Percentiles rank a stretch among this genome's conserved stretches.
Evolutionary conservation across 1,140 invertebrate species (phyloP).

Genomic region (Nomia melanderi): DNA sequence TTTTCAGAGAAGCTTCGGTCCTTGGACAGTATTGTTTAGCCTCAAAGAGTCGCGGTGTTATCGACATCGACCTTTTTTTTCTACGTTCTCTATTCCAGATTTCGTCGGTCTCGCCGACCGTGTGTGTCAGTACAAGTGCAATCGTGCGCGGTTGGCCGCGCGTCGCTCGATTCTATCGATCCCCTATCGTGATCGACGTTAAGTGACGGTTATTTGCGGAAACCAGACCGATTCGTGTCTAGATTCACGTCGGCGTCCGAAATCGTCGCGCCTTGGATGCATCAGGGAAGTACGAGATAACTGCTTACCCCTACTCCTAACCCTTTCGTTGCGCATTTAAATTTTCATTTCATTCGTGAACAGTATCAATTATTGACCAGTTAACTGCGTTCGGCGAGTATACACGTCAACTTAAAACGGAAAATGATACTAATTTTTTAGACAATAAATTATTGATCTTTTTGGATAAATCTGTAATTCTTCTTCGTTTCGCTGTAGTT

Average conservation of each 20-base stretch:
- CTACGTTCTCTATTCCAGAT: neutral
- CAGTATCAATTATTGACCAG: too few relatives aligned
- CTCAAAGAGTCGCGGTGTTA: slow-evolving; percentile 24
- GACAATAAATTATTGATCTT: too few relatives aligned
- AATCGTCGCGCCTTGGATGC: neutral
- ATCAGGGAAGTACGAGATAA: neutral
- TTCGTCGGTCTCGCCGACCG: neutral
- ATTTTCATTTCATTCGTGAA: too few relatives aligned
- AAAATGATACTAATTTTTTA: too few relatives aligned
- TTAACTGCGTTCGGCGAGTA: too few relatives aligned
- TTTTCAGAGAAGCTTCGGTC: slow-evolving; percentile 53
- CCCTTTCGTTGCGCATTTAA: too few relatives aligned
- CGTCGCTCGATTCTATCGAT: neutral
- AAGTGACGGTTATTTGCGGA: neutral
- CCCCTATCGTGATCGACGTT: neutral
- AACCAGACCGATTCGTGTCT: neutral
- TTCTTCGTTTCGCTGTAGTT: too few relatives aligned
- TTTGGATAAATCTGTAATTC: too few relatives aligned
- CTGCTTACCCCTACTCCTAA: too few relatives aligned
- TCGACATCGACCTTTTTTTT: slow-evolving; percentile 11
- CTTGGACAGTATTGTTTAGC: slow-evolving; percentile 50
- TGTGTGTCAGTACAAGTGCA: neutral
- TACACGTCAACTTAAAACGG: too few relatives aligned
- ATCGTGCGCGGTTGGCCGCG: neutral
- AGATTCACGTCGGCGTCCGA: neutral